Conservation (phyloP, 2,888 invertebrate species). For the Rotaria magnacalcarata region DNA sequence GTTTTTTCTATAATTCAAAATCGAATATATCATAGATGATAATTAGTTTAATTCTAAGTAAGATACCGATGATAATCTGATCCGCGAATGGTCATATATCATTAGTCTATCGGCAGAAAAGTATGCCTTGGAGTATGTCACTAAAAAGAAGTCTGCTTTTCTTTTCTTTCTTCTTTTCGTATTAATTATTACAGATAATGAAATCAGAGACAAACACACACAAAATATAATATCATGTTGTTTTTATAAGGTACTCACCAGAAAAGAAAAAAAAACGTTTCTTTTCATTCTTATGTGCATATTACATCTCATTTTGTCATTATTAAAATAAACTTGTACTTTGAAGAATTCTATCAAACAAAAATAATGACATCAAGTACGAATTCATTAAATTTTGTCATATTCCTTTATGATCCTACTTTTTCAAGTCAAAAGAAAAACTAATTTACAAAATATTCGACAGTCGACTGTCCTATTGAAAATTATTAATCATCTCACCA, state of each 20-base stretch:
- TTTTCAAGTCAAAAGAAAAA: no score
- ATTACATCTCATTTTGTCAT: not conserved
- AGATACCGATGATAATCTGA: no score
- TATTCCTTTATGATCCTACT: no score
- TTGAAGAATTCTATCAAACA: not conserved
- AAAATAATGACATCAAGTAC: not conserved
- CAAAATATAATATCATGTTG: not conserved
- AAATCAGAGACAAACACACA: not conserved
- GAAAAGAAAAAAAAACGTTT: not conserved
- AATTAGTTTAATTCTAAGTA: no score
- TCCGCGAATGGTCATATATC: no score
- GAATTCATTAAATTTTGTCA: not conserved
- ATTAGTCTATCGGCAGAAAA: not conserved
- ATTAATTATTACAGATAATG: not conserved
- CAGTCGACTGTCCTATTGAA: no score
- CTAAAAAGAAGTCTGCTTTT: no score
- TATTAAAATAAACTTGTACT: not conserved
- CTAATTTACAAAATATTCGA: no score
- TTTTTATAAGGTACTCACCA: not conserved
- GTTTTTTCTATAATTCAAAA: constrained; percentile 65
- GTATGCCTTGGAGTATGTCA: not conserved
- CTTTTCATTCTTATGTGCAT: not conserved
- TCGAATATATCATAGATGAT: not conserved
- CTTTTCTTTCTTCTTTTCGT: not conserved
- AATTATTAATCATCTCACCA: constrained; percentile 57